Base-by-base conservation (phyloP, 2,888 invertebrate genomes). In the Odontothrips loti region DNA sequence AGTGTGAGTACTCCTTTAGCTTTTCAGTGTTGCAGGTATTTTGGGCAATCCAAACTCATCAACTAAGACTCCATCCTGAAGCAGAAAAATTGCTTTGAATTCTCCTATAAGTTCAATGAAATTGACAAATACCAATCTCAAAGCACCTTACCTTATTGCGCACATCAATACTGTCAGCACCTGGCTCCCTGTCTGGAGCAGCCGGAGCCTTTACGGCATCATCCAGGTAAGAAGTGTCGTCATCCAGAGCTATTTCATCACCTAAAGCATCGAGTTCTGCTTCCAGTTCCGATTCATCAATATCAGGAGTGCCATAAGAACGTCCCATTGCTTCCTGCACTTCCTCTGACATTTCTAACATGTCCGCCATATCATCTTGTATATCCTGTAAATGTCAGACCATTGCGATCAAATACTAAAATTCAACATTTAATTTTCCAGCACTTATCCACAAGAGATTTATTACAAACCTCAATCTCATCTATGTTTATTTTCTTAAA, bases 1-100 rank as follows among this genome's bases (percentile, higher is more conserved):
- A 51, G 3, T 17, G 6, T 17, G 51, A 58, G 17, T 58, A 17
- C 0, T n/a, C n/a, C 1, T 27, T 27, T 75, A 75, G 27, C 68
- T 75, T 9, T 75, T 75, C 27, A 75, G 23, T 0, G 68, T 27
- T 10, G 68, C 68, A 82, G 97, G 96, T 84, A 97, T 93, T 88
- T 97, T 96, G 0, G 99, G 99, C 86, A 99, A 90, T 0, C 99
- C 99, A 89, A 98, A 99, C 88, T 99, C 99, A 88, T 99, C 99
- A 8, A 99, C 97, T 47, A 95, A 92, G 81, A 99, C 95, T 23
- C 96, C 95, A 88, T 95, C 96, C 91, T 95, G 85, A 81, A 88
- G 87, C 82, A 82, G 85, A 84, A 58, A 85, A 85, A 79, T 83
- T 81, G 82, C 68, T 81, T 82, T 47, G 51, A 51, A 10, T 51